Conservation (phyloP, 2,888 invertebrate genomes). For the Brachynemurus nebulosus region DNA sequence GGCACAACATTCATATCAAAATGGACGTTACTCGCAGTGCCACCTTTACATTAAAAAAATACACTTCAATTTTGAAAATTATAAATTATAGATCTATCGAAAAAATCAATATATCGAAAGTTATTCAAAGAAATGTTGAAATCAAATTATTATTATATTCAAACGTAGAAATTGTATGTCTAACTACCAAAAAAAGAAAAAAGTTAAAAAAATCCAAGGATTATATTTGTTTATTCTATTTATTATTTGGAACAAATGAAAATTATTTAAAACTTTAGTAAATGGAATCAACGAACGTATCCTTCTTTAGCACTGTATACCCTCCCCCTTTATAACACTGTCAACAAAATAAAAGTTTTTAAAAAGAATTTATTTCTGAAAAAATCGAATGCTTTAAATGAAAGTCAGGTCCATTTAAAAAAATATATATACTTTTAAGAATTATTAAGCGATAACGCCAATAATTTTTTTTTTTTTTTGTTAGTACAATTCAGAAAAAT, state of each 20-base stretch:
- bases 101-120: slow-evolving; percentile 6
- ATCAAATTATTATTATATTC: slow-evolving; percentile 3
- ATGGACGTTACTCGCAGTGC: slow-evolving; percentile 9
- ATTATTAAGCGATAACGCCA: slow-evolving; percentile 1
- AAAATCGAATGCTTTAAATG: neutral
- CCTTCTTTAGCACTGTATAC: neutral
- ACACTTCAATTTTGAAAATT: neutral
- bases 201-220: neutral
- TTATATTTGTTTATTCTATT: slow-evolving; percentile 1
- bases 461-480: neutral
- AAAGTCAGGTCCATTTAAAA: slow-evolving; percentile 1
- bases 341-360: neutral
- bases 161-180: slow-evolving; percentile 5
- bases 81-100: slow-evolving; percentile 6
- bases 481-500: neutral
- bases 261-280: too few relatives aligned
- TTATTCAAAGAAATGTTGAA: slow-evolving; percentile 7
- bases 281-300: neutral
- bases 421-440: neutral
- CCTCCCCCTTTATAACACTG: neutral
- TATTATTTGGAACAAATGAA: too few relatives aligned
- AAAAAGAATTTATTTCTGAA: neutral
- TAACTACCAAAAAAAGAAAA: slow-evolving; percentile 3
- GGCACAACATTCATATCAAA: slow-evolving; percentile 11
- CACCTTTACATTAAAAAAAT: neutral